Evolutionary conservation across 2,797 vertebrate species (phyloP), one percentile per base, ranked within the genome.

Genomic region (Octomys mimax): DNA sequence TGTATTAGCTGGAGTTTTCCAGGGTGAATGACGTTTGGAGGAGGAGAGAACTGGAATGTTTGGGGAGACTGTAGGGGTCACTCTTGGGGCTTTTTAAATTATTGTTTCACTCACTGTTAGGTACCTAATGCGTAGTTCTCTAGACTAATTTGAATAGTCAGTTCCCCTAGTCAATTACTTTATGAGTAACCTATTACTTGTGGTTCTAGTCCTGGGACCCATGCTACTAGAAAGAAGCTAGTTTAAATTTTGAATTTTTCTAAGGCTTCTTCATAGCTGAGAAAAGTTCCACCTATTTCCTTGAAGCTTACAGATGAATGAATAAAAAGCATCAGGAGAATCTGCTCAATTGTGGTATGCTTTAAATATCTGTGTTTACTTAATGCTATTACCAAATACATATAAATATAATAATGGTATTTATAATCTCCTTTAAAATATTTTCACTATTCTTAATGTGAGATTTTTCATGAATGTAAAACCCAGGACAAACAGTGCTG

Each of bases 391-490:
- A 77, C 68, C 36, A 85, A 80, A 84, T 68, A 88, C 21, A 70
- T 2, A 57, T 33, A 87, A 77, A 85, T n/a, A 11, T 33, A 54
- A 70, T 26, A 21, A 85, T 21, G 46, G 11, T 36, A 75, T 46
- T 54, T 49, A 49, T 80, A 71, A 28, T 22, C 31, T 92, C 26
- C 46, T 95, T 87, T 85, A 28, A 84, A 71, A 80, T 64, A 80
- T 42, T 1, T 5, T 64, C n/a, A 78, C 52, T 82, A 57, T 59
- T 85, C 28, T 49, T 90, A 81, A 83, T 78, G 6, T 84, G 24
- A 90, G 73, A 21, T 75, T 84, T 89, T 59, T 94, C 68, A 89
- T 68, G 75, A 66, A 61, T 26, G 4, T 89, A 54, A 92, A 93
- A 81, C n/a, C 1, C 26, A 80, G 33, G 8, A 42, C 19, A 90